Percentiles rank a stretch among this genome's conserved stretches.
Evolutionary conservation across 2,113 vertebrate genomes (phyloP).

Genomic region (Chiloscyllium plagiosum): DNA sequence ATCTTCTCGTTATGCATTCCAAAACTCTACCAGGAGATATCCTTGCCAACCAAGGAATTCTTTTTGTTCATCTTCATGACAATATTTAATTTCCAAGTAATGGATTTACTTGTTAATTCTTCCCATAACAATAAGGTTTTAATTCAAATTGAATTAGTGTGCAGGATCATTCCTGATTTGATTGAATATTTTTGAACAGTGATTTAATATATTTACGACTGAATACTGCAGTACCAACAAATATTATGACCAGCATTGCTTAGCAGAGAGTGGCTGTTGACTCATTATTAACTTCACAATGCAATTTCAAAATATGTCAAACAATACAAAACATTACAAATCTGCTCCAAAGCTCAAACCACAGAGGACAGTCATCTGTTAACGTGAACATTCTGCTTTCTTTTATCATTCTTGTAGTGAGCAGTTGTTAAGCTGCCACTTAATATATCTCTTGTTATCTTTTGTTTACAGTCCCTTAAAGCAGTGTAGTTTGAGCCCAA

Average conservation of each 20-base stretch:
- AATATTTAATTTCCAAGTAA: not conserved
- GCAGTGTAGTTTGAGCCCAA: slow-evolving; percentile 10
- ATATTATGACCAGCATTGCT: slow-evolving; percentile 6
- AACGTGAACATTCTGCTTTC: slow-evolving; percentile 28
- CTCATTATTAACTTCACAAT: slow-evolving; percentile 38
- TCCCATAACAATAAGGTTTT: not conserved
- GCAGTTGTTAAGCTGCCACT: slow-evolving; percentile 36
- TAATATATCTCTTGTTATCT: slow-evolving; percentile 38
- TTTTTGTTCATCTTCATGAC: not conserved
- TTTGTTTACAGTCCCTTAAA: slow-evolving; percentile 37
- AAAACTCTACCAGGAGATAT: not conserved
- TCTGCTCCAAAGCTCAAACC: slow-evolving; percentile 30
- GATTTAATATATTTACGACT: not conserved
- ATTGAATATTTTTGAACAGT: not conserved
- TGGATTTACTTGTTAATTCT: not conserved
- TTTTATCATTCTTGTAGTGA: slow-evolving; percentile 33
- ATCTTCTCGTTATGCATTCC: not conserved
- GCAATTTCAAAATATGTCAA: slow-evolving; percentile 28
- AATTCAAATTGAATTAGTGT: not conserved
- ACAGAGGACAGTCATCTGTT: slow-evolving; percentile 35
- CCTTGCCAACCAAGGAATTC: not conserved
- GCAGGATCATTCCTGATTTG: not conserved
- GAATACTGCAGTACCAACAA: not conserved
- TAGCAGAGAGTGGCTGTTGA: slow-evolving; percentile 1
- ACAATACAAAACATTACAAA: slow-evolving; percentile 33